phyloP scores from a whole-genome alignment of 2,888 invertebrate genomes.

The Oxystoma pomonae region DNA sequence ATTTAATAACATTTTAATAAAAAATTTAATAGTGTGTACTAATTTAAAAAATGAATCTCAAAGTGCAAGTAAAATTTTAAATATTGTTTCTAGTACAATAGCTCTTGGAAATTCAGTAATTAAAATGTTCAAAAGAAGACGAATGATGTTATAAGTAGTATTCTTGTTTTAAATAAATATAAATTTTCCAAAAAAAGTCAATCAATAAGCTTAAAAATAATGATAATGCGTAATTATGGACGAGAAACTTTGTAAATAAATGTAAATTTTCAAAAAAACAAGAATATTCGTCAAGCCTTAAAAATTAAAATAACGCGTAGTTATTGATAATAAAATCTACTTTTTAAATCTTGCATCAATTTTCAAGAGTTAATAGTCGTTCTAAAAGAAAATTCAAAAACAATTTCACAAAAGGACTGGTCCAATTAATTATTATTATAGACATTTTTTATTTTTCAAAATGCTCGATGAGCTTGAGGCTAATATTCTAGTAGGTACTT shows the following conservation, averaged over 20 bases:
- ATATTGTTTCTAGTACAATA: neutral
- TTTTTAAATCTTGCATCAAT: too few species aligned
- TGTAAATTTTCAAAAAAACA: too few species aligned
- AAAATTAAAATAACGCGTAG: too few species aligned
- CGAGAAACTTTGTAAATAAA: too few species aligned
- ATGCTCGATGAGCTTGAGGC: conserved; percentile 44
- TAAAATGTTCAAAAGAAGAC: neutral
- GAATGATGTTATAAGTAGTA: conserved; percentile 28
- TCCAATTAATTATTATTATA: conserved; percentile 70
- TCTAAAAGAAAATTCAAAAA: too few species aligned
- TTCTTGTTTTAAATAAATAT: conserved; percentile 58
- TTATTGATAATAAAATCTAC: too few species aligned
- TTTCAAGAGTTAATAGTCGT: too few species aligned
- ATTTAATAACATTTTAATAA: conserved; percentile 60
- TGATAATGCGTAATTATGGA: too few species aligned
- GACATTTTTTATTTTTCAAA: conserved; percentile 57
- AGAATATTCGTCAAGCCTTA: too few species aligned
- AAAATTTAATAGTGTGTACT: conserved; percentile 49
- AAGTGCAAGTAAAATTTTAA: neutral
- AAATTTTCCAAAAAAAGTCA: conserved; percentile 41
- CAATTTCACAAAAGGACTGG: conserved; percentile 72
- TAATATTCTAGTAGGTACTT: conserved; percentile 46
- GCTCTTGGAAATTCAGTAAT: neutral
- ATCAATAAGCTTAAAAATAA: too few species aligned
- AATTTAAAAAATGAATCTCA: neutral